phyloP scores from a whole-genome alignment of 2,113 vertebrate genomes.

The Sinosuthora webbiana region DNA sequence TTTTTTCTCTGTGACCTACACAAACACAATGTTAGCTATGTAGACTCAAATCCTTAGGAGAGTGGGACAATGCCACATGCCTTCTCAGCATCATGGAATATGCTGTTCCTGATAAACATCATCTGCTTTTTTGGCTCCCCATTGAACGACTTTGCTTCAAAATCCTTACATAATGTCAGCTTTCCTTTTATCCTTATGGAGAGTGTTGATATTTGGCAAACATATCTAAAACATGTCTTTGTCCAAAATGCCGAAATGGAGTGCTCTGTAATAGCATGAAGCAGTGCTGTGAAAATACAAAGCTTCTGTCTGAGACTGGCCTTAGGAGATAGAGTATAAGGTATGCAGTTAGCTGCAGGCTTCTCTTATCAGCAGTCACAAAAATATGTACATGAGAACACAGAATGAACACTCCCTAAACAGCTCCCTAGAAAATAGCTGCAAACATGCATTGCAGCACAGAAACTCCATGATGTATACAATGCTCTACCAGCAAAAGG shows the following conservation, averaged over 20 bases:
- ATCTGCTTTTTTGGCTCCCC: neutral
- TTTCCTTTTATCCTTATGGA: neutral
- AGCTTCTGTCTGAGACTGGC: neutral
- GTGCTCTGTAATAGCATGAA: neutral
- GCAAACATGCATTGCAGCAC: neutral
- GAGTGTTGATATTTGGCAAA: neutral
- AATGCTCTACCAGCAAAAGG: neutral
- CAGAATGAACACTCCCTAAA: neutral
- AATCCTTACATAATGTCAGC: neutral
- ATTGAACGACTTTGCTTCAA: neutral
- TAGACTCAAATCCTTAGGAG: neutral
- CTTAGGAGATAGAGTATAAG: neutral
- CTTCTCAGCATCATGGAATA: neutral
- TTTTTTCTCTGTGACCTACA: neutral
- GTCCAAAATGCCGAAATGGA: neutral
- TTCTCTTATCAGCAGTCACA: neutral
- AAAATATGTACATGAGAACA: neutral
- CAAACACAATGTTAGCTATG: neutral
- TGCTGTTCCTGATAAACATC: neutral
- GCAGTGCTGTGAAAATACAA: neutral
- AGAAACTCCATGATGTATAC: neutral
- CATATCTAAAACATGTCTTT: neutral
- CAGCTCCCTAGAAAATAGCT: neutral
- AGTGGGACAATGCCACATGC: fast-evolving
- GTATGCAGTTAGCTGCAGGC: neutral